A percentile compares a stretch with the other conserved stretches of the same genome.
Evolutionary conservation across 2,113 vertebrate species (phyloP).

Genomic region (Peucedramus taeniatus): DNA sequence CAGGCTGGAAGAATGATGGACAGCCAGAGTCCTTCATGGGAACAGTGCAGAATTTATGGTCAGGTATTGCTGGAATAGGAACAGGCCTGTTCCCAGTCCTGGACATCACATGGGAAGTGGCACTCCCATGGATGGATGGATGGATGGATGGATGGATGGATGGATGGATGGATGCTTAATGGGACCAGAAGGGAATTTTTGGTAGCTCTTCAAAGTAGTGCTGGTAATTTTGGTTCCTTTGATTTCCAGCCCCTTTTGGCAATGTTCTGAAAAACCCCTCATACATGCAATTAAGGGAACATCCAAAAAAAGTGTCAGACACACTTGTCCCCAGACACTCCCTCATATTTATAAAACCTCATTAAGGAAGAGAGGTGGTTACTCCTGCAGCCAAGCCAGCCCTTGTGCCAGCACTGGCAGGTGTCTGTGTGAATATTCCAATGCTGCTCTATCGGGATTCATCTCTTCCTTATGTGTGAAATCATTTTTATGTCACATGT

Average conservation of each 20-base stretch:
- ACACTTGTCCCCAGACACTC: neutral
- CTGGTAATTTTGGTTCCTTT: neutral
- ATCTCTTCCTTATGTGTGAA: neutral
- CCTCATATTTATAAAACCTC: neutral
- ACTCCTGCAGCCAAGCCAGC: neutral
- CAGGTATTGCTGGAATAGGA: neutral
- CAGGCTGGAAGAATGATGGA: neutral
- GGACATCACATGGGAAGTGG: neutral
- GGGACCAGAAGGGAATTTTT: neutral
- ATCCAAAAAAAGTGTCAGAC: neutral
- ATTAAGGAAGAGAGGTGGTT: neutral
- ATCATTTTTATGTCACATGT: fast-evolving
- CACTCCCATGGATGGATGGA: neutral
- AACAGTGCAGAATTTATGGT: neutral
- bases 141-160: too few species aligned
- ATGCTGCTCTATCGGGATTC: fast-evolving
- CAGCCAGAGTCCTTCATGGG: neutral
- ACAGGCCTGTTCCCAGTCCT: neutral
- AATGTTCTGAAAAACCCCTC: neutral
- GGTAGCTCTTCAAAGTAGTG: neutral
- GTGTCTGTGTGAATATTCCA: neutral
- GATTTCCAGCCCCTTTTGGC: neutral
- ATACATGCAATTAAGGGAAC: neutral
- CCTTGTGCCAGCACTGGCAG: neutral
- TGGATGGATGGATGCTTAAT: neutral